Conservation (phyloP, 2,888 invertebrate species). For the Athrips mouffetella region DNA sequence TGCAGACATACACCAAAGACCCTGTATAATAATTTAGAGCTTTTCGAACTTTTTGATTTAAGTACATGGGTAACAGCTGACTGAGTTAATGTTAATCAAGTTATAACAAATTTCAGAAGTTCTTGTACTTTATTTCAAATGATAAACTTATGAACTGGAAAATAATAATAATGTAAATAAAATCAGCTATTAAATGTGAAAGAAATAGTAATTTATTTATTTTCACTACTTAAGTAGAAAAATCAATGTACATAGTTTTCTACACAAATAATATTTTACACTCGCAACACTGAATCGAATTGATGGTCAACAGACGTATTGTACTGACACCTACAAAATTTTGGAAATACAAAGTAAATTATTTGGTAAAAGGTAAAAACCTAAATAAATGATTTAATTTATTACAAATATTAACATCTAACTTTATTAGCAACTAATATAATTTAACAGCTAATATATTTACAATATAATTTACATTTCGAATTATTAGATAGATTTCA, state of each 20-base stretch:
- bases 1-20: no score
- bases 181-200: slow-evolving; percentile 41
- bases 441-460: slow-evolving; percentile 34
- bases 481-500: slow-evolving; percentile 26
- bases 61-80: no score
- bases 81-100: no score
- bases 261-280: slow-evolving; percentile 50
- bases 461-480: slow-evolving; percentile 49
- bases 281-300: slow-evolving; percentile 33
- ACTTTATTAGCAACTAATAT: slow-evolving; percentile 23
- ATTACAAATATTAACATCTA: slow-evolving; percentile 21
- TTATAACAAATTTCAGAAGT: no score
- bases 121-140: no score
- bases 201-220: slow-evolving; percentile 61
- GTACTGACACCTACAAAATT: slow-evolving; percentile 39
- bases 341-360: slow-evolving; percentile 28
- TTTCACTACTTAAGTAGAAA: slow-evolving; percentile 59
- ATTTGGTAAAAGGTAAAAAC: slow-evolving; percentile 49
- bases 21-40: no score
- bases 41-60: no score
- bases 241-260: slow-evolving; percentile 57
- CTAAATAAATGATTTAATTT: slow-evolving; percentile 29
- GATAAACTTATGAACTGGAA: no score
- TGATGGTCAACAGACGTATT: slow-evolving; percentile 38
- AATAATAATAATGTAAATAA: neutral